A percentile compares a stretch with the other conserved stretches of the same genome.
Conservation (phyloP, 2,797 vertebrate species). For the Phalanger gymnotis region DNA sequence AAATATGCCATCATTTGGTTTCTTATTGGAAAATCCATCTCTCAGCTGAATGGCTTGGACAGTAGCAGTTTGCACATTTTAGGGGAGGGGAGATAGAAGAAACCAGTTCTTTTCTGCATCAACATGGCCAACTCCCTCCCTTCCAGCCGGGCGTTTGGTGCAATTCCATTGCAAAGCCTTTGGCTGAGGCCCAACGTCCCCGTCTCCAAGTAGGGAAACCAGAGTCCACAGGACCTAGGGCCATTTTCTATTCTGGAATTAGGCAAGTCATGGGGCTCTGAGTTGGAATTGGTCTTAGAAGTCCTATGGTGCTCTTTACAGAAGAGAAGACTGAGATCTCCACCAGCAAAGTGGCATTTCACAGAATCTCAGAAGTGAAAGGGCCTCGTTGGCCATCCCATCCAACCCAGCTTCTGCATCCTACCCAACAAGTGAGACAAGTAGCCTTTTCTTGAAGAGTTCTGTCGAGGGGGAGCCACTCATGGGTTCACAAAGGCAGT, state of each 20-base stretch:
- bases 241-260: not conserved
- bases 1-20: not conserved
- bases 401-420: not conserved
- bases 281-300: not conserved
- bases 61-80: not conserved
- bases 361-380: not conserved
- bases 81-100: not conserved
- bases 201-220: not conserved
- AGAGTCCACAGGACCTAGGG: not conserved
- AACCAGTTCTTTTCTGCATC: not conserved
- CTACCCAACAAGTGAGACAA: not conserved
- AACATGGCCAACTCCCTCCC: not conserved
- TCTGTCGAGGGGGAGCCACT: not conserved
- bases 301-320: not conserved
- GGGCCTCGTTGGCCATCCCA: not conserved
- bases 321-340: not conserved
- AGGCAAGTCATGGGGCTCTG: not conserved
- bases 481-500: not conserved
- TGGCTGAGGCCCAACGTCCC: not conserved
- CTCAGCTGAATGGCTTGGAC: not conserved
- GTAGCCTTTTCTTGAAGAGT: not conserved
- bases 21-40: constrained; percentile 27
- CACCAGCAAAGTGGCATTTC: not conserved
- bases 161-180: not conserved
- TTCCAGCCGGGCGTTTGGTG: not conserved